Conservation (phyloP, 2,888 invertebrate species). For the Corythucha ciliata region DNA sequence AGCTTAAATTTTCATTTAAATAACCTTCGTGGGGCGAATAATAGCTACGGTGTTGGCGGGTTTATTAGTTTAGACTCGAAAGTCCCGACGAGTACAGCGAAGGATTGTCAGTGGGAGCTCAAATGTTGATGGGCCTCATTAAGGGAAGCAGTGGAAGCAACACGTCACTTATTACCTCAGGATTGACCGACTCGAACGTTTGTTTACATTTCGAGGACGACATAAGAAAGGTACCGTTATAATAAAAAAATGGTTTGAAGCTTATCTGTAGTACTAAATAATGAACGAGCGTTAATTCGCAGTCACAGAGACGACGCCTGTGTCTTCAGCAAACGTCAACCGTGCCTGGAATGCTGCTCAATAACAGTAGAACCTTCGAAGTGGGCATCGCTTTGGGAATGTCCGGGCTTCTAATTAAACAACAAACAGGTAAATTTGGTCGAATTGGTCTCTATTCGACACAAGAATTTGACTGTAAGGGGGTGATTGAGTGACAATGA, state of each 20-base stretch:
- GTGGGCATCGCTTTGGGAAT: conserved; percentile 56
- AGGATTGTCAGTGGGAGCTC: conserved; percentile 43
- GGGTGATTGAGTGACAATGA: no score
- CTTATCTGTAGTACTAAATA: background rate
- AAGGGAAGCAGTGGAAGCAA: conserved; percentile 42
- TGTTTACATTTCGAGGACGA: conserved; percentile 45
- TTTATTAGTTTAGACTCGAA: conserved; percentile 32
- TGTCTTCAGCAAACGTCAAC: conserved; percentile 41
- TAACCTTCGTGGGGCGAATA: no score
- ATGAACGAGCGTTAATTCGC: background rate
- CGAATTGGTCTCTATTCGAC: background rate
- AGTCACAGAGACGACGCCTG: conserved; percentile 41
- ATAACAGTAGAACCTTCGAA: conserved; percentile 49
- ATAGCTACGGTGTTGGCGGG: background rate
- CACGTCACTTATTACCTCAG: conserved; percentile 42
- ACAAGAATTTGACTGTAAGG: background rate
- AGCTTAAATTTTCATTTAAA: conserved; percentile 8
- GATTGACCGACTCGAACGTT: conserved; percentile 43
- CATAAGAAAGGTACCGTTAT: conserved; percentile 40
- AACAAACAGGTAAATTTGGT: conserved; percentile 49
- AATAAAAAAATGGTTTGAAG: background rate
- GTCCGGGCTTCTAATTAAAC: conserved; percentile 57
- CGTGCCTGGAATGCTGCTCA: conserved; percentile 39
- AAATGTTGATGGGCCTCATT: conserved; percentile 44
- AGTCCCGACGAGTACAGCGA: conserved; percentile 46